These are phyloP conservation scores for Alaudala cheleensis DNA, from an alignment of 2,113 vertebrate genomes.

Conservation along the genomic window DNA sequence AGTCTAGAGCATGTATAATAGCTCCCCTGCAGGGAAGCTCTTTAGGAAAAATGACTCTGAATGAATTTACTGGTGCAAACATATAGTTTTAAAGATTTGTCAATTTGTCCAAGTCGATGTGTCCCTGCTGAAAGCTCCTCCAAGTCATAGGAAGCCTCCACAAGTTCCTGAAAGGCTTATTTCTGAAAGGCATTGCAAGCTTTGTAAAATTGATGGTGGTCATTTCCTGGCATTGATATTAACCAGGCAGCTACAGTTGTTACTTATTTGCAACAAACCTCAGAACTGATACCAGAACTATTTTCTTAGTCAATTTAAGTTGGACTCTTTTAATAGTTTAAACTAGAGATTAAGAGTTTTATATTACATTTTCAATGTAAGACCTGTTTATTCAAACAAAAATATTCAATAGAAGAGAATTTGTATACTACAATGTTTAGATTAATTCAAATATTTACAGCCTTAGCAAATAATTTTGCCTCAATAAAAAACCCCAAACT, in stretches of 20 bases:
- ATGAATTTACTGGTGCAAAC: constrained; percentile 9
- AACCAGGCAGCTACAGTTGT: background rate
- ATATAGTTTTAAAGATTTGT: background rate
- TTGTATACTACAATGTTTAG: background rate
- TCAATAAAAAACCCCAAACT: background rate
- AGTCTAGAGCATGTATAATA: constrained; percentile 17
- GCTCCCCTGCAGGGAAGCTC: constrained; percentile 32
- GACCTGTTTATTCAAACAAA: background rate
- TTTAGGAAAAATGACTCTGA: constrained; percentile 39
- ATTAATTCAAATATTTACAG: background rate
- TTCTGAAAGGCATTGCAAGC: background rate
- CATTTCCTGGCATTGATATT: background rate
- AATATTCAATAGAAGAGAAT: background rate
- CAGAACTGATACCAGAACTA: background rate
- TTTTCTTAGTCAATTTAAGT: background rate
- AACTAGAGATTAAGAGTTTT: background rate
- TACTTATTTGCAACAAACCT: background rate
- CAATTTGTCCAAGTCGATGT: background rate
- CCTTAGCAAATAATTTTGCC: background rate
- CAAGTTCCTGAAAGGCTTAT: background rate
- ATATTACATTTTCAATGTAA: background rate
- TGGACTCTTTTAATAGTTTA: background rate
- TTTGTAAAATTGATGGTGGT: background rate
- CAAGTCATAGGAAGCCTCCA: background rate
- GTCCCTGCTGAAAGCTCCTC: background rate